Evolutionary conservation across 1,140 invertebrate species (phyloP), one percentile per base, ranked within the genome.

Genomic region (Myzus persicae): DNA sequence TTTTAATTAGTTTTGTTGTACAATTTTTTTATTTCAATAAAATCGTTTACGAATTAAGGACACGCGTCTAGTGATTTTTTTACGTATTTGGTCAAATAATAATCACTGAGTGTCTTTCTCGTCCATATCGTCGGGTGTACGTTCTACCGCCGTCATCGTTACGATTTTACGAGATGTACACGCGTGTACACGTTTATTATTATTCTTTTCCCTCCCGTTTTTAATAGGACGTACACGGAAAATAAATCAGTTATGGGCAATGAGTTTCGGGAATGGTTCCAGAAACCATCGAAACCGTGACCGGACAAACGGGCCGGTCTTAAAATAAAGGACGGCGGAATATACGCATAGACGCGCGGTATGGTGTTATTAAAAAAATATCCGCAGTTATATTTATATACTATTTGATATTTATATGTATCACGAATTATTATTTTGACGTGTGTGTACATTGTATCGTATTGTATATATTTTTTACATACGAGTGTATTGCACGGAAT

Each of bases 241-340:
- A 93, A 93, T 93, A 93, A 93, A 93, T 93, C 91, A 93, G 91
- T 93, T 93, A 93, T 93, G 91, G 91, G 67, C 91, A 85, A 93
- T 93, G 91, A 54, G 91, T 93, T 93, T 93, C 91, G 91, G 91
- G 91, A 93, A 93, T 42, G 81, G 81, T 84, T 93, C 91, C 91
- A 93, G 91, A 93, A 84, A 84, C 46, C 91, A 42, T 51, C 36
- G 91, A 93, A 85, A 93, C 91, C 76, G 91, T 82, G 91, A 84
- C 91, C 91, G 76, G 76, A 51, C 91, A 54, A 93, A 93, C 84
- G 91, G 81, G 46, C 36, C 46, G 81, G 76, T 93, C 91, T 93
- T 93, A 93, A 93, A 93, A 93, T 93, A 93, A 51, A 93, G 91
- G 67, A 92, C n/a, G n/a, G n/a, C 67, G 67, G 18, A 31, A 26